phyloP scores from a whole-genome alignment of 2,888 invertebrate genomes.

The Allacma fusca region DNA sequence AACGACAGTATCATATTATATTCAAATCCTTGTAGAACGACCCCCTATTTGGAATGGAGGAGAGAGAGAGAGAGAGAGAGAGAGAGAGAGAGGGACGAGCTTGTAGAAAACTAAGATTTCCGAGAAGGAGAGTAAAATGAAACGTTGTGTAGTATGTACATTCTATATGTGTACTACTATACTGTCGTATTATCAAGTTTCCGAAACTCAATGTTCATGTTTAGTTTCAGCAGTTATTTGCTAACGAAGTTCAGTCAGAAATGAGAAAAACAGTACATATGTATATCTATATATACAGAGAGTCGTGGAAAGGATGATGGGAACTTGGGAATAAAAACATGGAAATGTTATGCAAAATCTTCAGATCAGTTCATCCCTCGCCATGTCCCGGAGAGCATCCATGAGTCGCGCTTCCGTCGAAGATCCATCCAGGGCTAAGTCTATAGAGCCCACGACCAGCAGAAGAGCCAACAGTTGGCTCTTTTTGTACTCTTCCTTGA shows the following conservation, averaged over 20 bases:
- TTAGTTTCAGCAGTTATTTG: neutral
- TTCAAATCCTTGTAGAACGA: neutral
- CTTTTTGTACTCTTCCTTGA: slow-evolving; percentile 51
- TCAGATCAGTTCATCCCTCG: slow-evolving; percentile 51
- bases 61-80: neutral
- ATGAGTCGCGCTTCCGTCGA: slow-evolving; percentile 53
- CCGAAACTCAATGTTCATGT: neutral
- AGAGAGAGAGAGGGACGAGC: neutral
- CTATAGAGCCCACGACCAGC: slow-evolving; percentile 57
- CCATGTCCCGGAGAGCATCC: slow-evolving; percentile 53
- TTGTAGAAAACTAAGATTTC: neutral
- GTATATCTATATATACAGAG: neutral
- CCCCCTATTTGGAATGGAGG: neutral
- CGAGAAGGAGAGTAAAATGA: no score
- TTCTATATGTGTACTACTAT: no score
- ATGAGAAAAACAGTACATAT: neutral
- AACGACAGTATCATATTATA: neutral
- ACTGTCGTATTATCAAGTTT: no score
- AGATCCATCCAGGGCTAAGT: slow-evolving; percentile 52
- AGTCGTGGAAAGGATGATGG: neutral
- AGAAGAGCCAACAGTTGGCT: slow-evolving; percentile 57
- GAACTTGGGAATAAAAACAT: neutral
- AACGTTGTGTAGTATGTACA: no score
- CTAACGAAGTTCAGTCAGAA: neutral
- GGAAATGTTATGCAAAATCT: slow-evolving; percentile 23